Evolutionary conservation across 2,113 vertebrate species (phyloP).

Genomic region (Ornithorhynchus anatinus): DNA sequence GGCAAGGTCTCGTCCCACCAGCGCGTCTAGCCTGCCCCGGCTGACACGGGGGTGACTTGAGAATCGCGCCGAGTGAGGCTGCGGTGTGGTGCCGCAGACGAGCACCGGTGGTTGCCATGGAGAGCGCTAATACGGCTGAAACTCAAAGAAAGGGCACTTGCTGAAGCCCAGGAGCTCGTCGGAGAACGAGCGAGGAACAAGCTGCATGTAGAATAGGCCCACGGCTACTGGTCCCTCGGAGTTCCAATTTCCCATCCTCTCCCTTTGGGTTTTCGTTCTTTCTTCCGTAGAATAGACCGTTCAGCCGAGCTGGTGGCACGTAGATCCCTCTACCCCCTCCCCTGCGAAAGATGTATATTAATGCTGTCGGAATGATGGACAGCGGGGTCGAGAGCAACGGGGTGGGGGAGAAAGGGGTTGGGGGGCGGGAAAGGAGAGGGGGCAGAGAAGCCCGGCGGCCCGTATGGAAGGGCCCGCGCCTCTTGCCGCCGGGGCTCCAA

Average conservation of each 20-base stretch:
- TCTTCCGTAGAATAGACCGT: constrained; percentile 15
- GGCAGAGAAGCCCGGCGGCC: constrained; percentile 36
- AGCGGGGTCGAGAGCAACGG: constrained; percentile 43
- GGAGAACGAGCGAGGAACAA: constrained; percentile 46
- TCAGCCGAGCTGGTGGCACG: not conserved
- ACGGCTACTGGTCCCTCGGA: constrained; percentile 57
- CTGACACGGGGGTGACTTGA: constrained; percentile 60
- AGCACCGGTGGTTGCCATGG: constrained; percentile 83
- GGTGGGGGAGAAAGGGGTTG: constrained; percentile 6
- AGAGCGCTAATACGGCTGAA: constrained; percentile 75
- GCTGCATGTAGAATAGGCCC: constrained; percentile 50
- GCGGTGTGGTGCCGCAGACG: constrained; percentile 79
- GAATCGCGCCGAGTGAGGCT: constrained; percentile 60
- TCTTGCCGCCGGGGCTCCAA: constrained; percentile 66
- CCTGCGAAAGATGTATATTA: constrained; percentile 41
- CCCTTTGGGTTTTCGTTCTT: not conserved
- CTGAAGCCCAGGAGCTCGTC: constrained; percentile 22
- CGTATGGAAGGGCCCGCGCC: constrained; percentile 62
- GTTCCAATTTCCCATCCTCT: constrained; percentile 47
- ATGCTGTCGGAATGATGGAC: constrained; percentile 38
- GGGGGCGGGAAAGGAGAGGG: constrained; percentile 24
- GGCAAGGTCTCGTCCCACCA: constrained; percentile 59
- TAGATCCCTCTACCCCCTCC: not conserved
- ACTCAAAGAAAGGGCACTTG: constrained; percentile 62
- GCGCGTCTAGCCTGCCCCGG: constrained; percentile 47